Conservation (phyloP, 1,140 invertebrate species). For the Marisa cornuarietis region DNA sequence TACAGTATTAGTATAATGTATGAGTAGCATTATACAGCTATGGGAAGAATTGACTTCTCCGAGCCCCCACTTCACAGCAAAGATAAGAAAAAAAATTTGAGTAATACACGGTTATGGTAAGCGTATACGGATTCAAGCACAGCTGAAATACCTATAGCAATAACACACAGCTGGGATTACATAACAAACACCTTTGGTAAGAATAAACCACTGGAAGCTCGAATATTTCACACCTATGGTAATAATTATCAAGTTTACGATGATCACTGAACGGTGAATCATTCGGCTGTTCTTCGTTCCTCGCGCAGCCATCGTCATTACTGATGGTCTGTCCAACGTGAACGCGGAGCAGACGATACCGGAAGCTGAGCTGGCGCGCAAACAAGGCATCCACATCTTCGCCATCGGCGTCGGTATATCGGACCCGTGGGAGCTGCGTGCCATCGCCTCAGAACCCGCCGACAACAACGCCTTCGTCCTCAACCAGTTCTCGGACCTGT, state of each 20-base stretch:
- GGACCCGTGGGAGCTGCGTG: conserved; percentile 46
- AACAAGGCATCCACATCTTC: conserved; percentile 48
- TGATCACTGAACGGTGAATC: background rate
- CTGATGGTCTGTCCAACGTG: conserved; percentile 58
- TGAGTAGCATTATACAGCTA: background rate
- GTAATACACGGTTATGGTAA: too few species aligned
- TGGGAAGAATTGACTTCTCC: background rate
- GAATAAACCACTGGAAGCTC: too few species aligned
- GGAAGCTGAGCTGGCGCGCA: conserved; percentile 44
- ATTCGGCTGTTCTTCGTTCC: background rate
- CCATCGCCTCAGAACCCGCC: conserved; percentile 47
- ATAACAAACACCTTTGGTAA: too few species aligned
- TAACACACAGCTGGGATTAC: too few species aligned
- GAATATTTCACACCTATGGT: too few species aligned
- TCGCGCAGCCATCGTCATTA: conserved; percentile 55
- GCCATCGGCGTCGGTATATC: conserved; percentile 51
- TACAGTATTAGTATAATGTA: background rate
- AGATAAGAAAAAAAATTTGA: background rate
- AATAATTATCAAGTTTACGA: background rate
- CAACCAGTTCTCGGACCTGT: conserved; percentile 36
- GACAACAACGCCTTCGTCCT: conserved; percentile 44
- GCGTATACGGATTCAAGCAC: too few species aligned
- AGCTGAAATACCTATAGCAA: too few species aligned
- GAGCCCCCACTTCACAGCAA: background rate
- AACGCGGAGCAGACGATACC: conserved; percentile 49